Evolutionary conservation across 2,797 vertebrate genomes (phyloP).

Genomic region (Leuciscus waleckii): DNA sequence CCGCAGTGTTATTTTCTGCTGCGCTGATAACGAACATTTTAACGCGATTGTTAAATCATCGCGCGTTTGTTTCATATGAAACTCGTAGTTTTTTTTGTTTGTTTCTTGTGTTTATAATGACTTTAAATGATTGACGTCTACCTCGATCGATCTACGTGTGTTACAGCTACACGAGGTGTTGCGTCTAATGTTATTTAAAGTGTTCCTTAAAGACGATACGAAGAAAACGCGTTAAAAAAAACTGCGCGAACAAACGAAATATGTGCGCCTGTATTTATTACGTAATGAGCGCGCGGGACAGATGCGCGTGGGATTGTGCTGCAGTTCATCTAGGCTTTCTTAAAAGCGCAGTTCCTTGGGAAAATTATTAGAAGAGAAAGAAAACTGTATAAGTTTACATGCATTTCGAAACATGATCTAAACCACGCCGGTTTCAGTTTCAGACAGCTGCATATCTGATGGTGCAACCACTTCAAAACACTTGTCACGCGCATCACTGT

Average conservation of each 20-base stretch:
- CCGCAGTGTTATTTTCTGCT: background rate
- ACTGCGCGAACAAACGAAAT: background rate
- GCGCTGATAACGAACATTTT: background rate
- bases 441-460: background rate
- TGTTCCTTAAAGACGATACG: background rate
- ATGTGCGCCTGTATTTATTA: conserved; percentile 41
- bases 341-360: background rate
- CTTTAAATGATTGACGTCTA: background rate
- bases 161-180: background rate
- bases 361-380: too few relatives aligned
- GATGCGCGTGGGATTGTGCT: conserved; percentile 45
- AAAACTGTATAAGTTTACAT: too few relatives aligned
- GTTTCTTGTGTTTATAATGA: background rate
- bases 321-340: background rate
- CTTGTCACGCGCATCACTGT: background rate
- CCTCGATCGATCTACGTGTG: too few relatives aligned
- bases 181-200: background rate
- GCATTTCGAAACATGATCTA: background rate
- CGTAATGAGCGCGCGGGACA: conserved; percentile 50
- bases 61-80: background rate
- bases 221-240: background rate
- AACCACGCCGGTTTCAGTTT: background rate
- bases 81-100: background rate
- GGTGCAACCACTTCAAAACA: conserved; percentile 3
- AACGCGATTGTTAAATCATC: background rate